Base-by-base conservation (phyloP, 2,797 vertebrate species). In the Helicolenus hilgendorfi region DNA sequence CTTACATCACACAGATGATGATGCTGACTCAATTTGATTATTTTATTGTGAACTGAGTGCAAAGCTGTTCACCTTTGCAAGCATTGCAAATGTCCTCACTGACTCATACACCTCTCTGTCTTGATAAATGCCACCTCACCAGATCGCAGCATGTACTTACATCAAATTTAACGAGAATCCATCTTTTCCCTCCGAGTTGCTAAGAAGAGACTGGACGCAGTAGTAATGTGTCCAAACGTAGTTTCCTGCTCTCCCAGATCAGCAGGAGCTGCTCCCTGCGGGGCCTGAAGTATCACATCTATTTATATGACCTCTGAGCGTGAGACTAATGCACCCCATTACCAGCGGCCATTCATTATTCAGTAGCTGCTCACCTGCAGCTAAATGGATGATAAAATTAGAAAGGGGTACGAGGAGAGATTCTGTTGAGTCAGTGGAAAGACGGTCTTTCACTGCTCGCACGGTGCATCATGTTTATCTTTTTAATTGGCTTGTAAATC, bases 261-360 rank as follows among this genome's bases (percentile, higher is more conserved):
- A 76, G 72, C 87, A 74, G 80, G 81, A 88, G 71, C 72, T 31
- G 56, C 81, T 94, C 91, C 86, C 89, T 27, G 41, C 31, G 73
- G 92, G 79, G 49, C 77, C 71, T 69, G 36, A 80, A 86, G 81
- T 86, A 89, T 94, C 88, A 78, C 56, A 93, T 96, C 95, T 96
- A 96, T 97, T 95, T 96, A 94, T 95, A 95, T 87, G 94, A 96
- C 94, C 94, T 96, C 89, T 93, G 91, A 91, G 90, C 72, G 49
- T 62, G 73, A 94, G 92, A 94, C 93, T 95, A 94, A 96, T 96
- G 94, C 81, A 89, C 79, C 88, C 96, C 93, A 96, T 97, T 96
- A 96, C 92, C 80, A 92, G 81, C 7, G 53, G 68, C 68, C 90
- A 96, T 97, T 96, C 88, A 96, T 97, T 96, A 97, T 97, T 97